Conservation (phyloP, 2,113 vertebrate species). For the Papio anubis region DNA sequence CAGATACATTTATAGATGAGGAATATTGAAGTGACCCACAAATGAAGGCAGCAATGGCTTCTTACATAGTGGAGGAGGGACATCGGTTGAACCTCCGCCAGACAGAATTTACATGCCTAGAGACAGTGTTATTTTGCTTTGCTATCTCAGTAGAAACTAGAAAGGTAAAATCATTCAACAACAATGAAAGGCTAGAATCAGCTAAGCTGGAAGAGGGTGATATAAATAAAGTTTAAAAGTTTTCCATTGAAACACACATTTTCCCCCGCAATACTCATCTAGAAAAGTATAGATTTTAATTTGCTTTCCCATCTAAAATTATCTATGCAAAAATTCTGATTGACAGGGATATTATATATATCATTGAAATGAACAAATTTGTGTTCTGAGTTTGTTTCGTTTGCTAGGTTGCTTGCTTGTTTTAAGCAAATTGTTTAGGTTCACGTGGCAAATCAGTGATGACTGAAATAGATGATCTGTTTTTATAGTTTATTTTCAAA, state of each 20-base stretch:
- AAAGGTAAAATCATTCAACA: not conserved
- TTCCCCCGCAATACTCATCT: not conserved
- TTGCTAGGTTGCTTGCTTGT: not conserved
- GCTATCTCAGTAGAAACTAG: not conserved
- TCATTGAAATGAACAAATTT: not conserved
- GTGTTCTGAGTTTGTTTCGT: not conserved
- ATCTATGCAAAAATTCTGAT: not conserved
- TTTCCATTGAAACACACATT: not conserved
- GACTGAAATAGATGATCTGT: not conserved
- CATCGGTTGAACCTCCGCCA: not conserved
- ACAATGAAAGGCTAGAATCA: not conserved
- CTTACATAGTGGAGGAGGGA: not conserved
- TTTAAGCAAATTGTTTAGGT: conserved; percentile 14
- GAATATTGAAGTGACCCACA: not conserved
- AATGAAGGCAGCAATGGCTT: not conserved
- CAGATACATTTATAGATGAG: not conserved
- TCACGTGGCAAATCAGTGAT: not conserved
- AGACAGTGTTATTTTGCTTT: not conserved
- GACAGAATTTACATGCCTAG: not conserved
- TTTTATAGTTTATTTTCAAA: no score
- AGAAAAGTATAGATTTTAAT: not conserved
- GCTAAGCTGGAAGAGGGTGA: not conserved
- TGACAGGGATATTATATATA: not conserved
- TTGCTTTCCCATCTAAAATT: not conserved
- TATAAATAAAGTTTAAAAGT: not conserved